phyloP scores from a whole-genome alignment of 2,113 vertebrate genomes.

The Otis tarda region DNA sequence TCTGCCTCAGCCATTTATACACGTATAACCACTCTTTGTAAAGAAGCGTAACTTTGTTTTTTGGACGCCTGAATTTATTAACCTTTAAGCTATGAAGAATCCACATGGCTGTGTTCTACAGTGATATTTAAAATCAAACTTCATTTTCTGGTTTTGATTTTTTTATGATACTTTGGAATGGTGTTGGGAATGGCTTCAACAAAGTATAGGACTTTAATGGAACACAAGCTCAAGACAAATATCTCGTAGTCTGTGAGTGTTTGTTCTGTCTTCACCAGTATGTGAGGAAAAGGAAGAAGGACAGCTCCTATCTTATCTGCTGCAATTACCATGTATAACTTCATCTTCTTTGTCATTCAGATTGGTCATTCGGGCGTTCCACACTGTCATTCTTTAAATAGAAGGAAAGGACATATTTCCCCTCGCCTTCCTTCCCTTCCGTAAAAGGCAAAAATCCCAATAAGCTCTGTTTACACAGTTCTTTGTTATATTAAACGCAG shows the following conservation, averaged over 20 bases:
- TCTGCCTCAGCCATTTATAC: constrained; percentile 13
- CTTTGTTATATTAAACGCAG: not conserved
- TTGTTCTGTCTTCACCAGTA: not conserved
- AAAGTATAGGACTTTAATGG: not conserved
- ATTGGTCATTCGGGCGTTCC: accelerated
- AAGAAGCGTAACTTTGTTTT: not conserved
- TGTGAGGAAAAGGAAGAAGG: not conserved
- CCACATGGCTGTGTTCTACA: not conserved
- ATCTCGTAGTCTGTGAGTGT: not conserved
- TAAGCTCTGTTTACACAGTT: not conserved
- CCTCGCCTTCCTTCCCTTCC: not conserved
- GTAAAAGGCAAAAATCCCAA: not conserved
- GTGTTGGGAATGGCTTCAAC: not conserved
- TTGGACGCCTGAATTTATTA: not conserved
- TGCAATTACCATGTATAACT: not conserved
- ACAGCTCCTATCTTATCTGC: not conserved
- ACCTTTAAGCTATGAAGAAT: not conserved
- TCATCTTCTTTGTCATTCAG: not conserved
- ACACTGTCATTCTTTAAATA: not conserved
- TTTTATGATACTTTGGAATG: not conserved
- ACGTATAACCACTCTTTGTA: not conserved
- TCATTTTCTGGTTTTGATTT: not conserved
- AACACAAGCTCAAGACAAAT: not conserved
- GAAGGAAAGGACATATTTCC: not conserved
- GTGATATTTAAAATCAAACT: not conserved